Base-by-base conservation (phyloP, 2,797 vertebrate species). In the Esox lucius region DNA sequence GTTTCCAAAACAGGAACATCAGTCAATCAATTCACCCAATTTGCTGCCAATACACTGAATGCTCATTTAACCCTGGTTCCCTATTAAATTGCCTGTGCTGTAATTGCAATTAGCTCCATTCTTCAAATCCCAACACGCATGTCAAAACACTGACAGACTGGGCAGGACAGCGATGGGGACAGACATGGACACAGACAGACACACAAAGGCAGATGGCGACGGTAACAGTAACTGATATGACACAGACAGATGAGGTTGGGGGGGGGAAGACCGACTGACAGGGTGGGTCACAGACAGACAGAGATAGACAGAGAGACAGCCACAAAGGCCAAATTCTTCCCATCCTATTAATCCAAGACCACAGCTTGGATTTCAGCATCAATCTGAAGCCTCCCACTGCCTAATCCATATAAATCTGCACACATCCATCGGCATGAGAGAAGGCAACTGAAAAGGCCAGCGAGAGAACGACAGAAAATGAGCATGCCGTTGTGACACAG, bases 401-500 rank as follows among this genome's bases (percentile, higher is more conserved):
- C 68, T 11, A 22, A 35, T 22, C 8, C 28, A 66, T 11, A 76
- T 22, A 53, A 19, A 7, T 39, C 0, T 71, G 61, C 73, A 70
- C 31, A 5, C 0, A 75, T 76, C 64, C 71, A 49, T 59, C 22
- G 68, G 35, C 49, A 78, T 62, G 33, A 46, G 33, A 46, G 26
- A 42, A 71, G 6, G 48, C 56, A 75, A 33, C 69, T 51, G 68
- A 49, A 17, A 42, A 24, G 49, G 42, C 35, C 39, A 39, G 35
- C n/a, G 62, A 67, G 15, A 62, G 68, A 72, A 76, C 72, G 73
- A 74, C 61, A n/a, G 74, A 83, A 80, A 69, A 6, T 46, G 59
- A 70, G 49, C 79, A 68, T 76, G 64, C 72, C 80, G 86, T 77
- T 75, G 76, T 31, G 77, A 79, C 88, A 89, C 88, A 86, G 85